Base-by-base conservation (phyloP, 2,888 invertebrate species). In the Agapetus fuscipes region DNA sequence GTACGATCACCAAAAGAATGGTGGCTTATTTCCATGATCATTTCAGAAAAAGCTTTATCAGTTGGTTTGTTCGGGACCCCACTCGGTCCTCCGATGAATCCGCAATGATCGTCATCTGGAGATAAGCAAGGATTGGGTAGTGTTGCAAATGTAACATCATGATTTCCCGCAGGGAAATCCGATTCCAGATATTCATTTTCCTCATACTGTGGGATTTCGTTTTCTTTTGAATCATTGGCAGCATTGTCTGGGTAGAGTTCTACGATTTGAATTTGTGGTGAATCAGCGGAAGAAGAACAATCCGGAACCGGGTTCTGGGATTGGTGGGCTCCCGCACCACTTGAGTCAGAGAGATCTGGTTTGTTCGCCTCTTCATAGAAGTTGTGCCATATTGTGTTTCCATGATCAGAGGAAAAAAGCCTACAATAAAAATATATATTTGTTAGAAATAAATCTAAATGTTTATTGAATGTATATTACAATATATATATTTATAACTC, bases 381-480 rank as follows among this genome's bases (percentile, higher is more conserved):
- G 25, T 42, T 39, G 34, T 47, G 43, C 47, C 47, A 47, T 15
- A 47, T 45, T 6, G 47, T 47, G 10, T 44, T 47, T 5, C 47
- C 47, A 5, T 47, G 39, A 11, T 45, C 47, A 10, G 47, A 40
- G 15, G 39, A 39, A 15, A 47, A 47, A 2, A 47, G 24, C 7
- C 47, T 47, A 29, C 11, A 45, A 37, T 12, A 34, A 4, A 11
- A 30, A 37, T 10, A 16, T n/a, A n/a, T n/a, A n/a, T n/a, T n/a
- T n/a, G n/a, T n/a, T n/a, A n/a, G n/a, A n/a, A n/a, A n/a, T n/a
- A n/a, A n/a, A n/a, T n/a, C n/a, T n/a, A n/a, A n/a, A n/a, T n/a
- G n/a, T n/a, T n/a, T n/a, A n/a, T n/a, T n/a, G n/a, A n/a, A n/a
- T n/a, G n/a, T n/a, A n/a, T n/a, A n/a, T n/a, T n/a, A n/a, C n/a